A percentile compares a stretch with the other conserved stretches of the same genome.
Evolutionary conservation across 1,140 invertebrate species (phyloP).

Genomic region (Drosophila virilis): DNA sequence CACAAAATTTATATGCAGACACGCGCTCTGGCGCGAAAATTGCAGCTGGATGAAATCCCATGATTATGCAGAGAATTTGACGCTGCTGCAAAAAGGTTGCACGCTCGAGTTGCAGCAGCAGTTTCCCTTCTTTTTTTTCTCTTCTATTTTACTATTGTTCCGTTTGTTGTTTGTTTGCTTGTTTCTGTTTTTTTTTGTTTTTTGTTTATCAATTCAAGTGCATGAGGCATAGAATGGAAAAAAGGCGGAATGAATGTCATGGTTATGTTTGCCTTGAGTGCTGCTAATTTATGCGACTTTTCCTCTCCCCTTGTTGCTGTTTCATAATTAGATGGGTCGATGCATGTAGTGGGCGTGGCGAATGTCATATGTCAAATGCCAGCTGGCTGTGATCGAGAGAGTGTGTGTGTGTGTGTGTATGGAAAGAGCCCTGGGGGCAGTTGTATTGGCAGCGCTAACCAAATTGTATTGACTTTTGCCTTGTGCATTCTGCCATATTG

Average conservation of each 20-base stretch:
- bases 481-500: constrained; percentile 48
- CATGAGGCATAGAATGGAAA: constrained; percentile 6
- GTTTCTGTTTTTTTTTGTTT: background rate
- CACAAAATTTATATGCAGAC: constrained; percentile 75
- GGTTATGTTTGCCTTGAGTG: constrained; percentile 27
- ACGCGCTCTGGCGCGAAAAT: constrained; percentile 76
- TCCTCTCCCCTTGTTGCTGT: constrained; percentile 37
- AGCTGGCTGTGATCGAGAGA: background rate
- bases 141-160: background rate
- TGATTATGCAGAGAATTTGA: constrained; percentile 77
- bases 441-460: constrained; percentile 35
- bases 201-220: constrained; percentile 29
- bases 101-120: constrained; percentile 19
- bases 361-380: constrained; percentile 46
- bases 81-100: constrained; percentile 35
- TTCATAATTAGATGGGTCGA: constrained; percentile 58
- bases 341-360: constrained; percentile 25
- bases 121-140: constrained; percentile 11
- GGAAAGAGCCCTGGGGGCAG: constrained; percentile 26
- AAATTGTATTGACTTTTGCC: constrained; percentile 72
- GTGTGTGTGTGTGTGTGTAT: constrained; percentile 10
- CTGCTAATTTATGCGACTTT: constrained; percentile 49
- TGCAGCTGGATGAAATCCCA: constrained; percentile 79
- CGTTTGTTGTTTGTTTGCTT: background rate
- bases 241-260: constrained; percentile 23